A percentile compares a stretch with the other conserved stretches of the same genome.
Conservation (phyloP, 2,888 invertebrate species). For the Cheilosia grossa region DNA sequence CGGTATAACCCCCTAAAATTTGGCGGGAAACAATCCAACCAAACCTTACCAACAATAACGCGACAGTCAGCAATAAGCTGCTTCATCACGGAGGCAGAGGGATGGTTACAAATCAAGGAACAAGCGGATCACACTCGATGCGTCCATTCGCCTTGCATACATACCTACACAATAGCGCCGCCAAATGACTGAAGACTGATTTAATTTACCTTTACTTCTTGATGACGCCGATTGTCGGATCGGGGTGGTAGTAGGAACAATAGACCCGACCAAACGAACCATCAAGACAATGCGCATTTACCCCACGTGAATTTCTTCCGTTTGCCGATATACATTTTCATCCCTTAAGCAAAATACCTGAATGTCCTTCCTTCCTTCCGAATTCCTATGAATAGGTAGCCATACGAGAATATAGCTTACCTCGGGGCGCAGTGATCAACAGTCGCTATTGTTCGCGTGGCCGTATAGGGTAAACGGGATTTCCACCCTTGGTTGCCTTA, state of each 20-base stretch:
- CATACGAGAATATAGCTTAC: neutral
- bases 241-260: slow-evolving; percentile 73
- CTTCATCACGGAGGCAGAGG: slow-evolving; percentile 58
- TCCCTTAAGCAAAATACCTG: slow-evolving; percentile 41
- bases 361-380: slow-evolving; percentile 33
- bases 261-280: slow-evolving; percentile 24
- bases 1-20: slow-evolving; percentile 62
- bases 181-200: slow-evolving; percentile 61
- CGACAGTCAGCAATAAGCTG: slow-evolving; percentile 58
- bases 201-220: slow-evolving; percentile 59
- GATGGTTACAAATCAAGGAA: slow-evolving; percentile 60
- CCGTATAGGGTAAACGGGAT: slow-evolving; percentile 66
- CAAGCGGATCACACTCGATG: slow-evolving; percentile 51
- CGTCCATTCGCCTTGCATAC: slow-evolving; percentile 6
- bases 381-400: neutral
- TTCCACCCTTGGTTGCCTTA: slow-evolving; percentile 42
- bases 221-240: slow-evolving; percentile 39
- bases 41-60: slow-evolving; percentile 1
- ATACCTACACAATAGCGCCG: slow-evolving; percentile 29
- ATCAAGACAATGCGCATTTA: slow-evolving; percentile 55
- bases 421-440: slow-evolving; percentile 53
- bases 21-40: slow-evolving; percentile 55
- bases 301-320: slow-evolving; percentile 48
- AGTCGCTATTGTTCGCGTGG: slow-evolving; percentile 51
- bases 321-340: slow-evolving; percentile 10